Evolutionary conservation across 1,140 invertebrate genomes (phyloP).

Genomic region (Zeugodacus cucurbitae): DNA sequence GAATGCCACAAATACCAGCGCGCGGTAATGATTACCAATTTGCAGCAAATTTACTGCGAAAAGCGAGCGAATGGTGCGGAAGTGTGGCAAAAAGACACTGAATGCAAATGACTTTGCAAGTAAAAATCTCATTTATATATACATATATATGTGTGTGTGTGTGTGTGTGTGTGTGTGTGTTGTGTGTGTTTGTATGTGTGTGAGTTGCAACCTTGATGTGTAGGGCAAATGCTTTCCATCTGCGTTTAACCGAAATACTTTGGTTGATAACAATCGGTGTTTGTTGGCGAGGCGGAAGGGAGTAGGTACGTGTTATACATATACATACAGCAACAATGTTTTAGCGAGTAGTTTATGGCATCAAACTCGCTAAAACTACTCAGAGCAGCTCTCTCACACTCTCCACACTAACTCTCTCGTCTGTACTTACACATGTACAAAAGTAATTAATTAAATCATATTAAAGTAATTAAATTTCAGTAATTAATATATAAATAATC

Average conservation of each 20-base stretch:
- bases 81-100: not conserved
- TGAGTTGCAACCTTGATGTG: not conserved
- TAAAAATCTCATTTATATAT: too few species aligned
- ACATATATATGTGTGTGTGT: not conserved
- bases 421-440: not conserved
- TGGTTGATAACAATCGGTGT: not conserved
- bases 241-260: not conserved
- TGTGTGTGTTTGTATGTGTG: not conserved
- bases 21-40: conserved; percentile 3
- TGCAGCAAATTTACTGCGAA: not conserved
- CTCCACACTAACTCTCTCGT: not conserved
- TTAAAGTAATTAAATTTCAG: not conserved
- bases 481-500: not conserved
- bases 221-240: not conserved
- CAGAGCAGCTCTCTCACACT: not conserved
- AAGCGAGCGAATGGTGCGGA: not conserved
- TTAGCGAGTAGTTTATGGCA: not conserved
- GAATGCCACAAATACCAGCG: not conserved
- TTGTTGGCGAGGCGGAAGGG: not conserved
- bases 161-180: not conserved
- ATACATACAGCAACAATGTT: not conserved
- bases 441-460: not conserved
- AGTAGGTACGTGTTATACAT: not conserved
- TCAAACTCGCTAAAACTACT: not conserved
- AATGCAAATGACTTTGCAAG: not conserved